Base-by-base conservation (phyloP, 2,113 vertebrate genomes). In the Melanotaenia duboulayi region DNA sequence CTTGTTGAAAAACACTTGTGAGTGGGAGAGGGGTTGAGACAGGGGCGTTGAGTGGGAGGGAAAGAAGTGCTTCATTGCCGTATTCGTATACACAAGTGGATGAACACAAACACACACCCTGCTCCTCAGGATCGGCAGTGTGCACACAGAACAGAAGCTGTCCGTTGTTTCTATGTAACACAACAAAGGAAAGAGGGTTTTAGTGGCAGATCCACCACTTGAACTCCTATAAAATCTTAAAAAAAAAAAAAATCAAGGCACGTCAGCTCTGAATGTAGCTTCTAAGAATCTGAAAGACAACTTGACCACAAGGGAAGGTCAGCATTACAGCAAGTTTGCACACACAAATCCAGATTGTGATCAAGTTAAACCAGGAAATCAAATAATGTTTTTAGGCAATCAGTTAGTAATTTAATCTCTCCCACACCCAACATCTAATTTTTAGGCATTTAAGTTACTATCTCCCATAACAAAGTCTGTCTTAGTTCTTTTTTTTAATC, bases 21-120 rank as follows among this genome's bases (percentile, higher is more conserved):
- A 81, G 89, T 87, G 87, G 87, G 89, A 84, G 87, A 81, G 52
- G 71, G 87, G 87, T 83, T 89, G 83, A 88, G 71, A 64, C 80
- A 79, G 84, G 71, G 87, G 82, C 64, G 85, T 71, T 74, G 86
- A 78, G 87, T 87, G 78, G 86, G 89, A 82, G 84, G 82, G 56
- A 83, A 74, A 85, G 78, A 78, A 67, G 59, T 70, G 81, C 59
- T 84, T 84, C 65, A 54, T 10, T 60, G 66, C 80, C 4, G 56
- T 9, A 49, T 67, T 75, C 23, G 17, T 66, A 65, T 35, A 74
- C 72, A 80, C 71, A 39, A 51, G 50, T 44, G 56, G 57, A 62
- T 19, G 16, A 6, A 66, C 61, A 54, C 62, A 57, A n/a, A 46
- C 71, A 40, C 19, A 24, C 48, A 25, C 35, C 48, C 50, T 32